Evolutionary conservation across 2,888 invertebrate species (phyloP).

Genomic region (Cheilosia vulpina): DNA sequence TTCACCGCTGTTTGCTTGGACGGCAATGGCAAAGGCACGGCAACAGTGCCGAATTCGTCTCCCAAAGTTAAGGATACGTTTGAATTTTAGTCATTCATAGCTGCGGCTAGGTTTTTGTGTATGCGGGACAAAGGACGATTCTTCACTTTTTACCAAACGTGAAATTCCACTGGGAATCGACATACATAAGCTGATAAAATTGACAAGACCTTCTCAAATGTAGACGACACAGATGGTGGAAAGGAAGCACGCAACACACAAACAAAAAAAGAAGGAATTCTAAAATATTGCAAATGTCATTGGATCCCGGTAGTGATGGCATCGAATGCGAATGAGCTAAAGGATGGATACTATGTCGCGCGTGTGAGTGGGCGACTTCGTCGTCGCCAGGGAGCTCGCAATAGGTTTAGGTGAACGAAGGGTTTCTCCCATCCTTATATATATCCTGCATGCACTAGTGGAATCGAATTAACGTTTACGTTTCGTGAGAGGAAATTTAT

Average conservation of each 20-base stretch:
- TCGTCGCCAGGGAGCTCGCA: background rate
- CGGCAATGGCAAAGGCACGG: background rate
- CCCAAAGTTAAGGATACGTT: constrained; percentile 47
- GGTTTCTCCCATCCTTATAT: constrained; percentile 17
- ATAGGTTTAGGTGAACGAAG: constrained; percentile 6
- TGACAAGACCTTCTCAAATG: constrained; percentile 46
- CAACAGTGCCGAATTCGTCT: constrained; percentile 25
- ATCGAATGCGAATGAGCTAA: constrained; percentile 70
- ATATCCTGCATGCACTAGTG: constrained; percentile 35
- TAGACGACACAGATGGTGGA: background rate
- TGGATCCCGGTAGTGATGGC: constrained; percentile 64
- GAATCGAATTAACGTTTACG: constrained; percentile 73
- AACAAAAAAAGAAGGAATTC: constrained; percentile 28
- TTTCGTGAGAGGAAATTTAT: constrained; percentile 73
- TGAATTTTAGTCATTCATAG: constrained; percentile 42
- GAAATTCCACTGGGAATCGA: constrained; percentile 64
- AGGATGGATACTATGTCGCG: constrained; percentile 28
- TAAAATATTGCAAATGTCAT: constrained; percentile 75
- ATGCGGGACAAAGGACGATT: constrained; percentile 62
- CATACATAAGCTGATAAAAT: constrained; percentile 50
- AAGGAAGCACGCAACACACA: constrained; percentile 1
- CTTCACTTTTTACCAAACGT: constrained; percentile 63
- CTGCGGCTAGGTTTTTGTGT: constrained; percentile 37
- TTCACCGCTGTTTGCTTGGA: constrained; percentile 13
- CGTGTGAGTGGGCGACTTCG: background rate